A percentile compares a stretch with the other conserved stretches of the same genome.
phyloP scores from a whole-genome alignment of 2,797 vertebrate genomes.

The Brachyalestes nurse region DNA sequence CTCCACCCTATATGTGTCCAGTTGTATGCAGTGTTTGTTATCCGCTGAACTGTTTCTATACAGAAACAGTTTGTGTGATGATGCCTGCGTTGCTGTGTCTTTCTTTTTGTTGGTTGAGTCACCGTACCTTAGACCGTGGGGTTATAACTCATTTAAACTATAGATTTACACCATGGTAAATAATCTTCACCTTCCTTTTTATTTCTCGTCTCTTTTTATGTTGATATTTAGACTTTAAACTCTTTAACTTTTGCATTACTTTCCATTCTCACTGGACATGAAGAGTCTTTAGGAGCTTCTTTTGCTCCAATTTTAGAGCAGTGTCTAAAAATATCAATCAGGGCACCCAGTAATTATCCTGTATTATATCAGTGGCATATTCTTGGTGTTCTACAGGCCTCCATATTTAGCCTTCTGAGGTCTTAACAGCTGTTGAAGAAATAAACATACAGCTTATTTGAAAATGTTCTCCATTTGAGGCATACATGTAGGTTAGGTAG shows the following conservation, averaged over 20 bases:
- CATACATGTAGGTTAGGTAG: too few species aligned
- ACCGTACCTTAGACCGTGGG: background rate
- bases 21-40: background rate
- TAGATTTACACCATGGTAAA: background rate
- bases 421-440: background rate
- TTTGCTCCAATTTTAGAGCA: slow-evolving; percentile 40
- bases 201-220: slow-evolving; percentile 25
- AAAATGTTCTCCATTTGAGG: background rate
- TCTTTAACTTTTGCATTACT: slow-evolving; percentile 35
- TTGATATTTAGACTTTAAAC: slow-evolving; percentile 18
- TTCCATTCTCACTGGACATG: slow-evolving; percentile 15
- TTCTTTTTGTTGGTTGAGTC: background rate
- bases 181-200: background rate
- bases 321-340: slow-evolving; percentile 48
- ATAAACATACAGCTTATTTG: background rate
- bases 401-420: background rate
- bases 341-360: slow-evolving; percentile 47
- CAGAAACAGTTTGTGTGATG: slow-evolving; percentile 22
- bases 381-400: background rate
- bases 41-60: slow-evolving; percentile 11
- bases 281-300: background rate
- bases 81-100: slow-evolving; percentile 26
- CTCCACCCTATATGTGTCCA: slow-evolving; percentile 18
- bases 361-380: slow-evolving; percentile 24
- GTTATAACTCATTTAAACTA: background rate